Evolutionary conservation across 2,888 invertebrate genomes (phyloP).

Genomic region (Pyrrhosoma nymphula): DNA sequence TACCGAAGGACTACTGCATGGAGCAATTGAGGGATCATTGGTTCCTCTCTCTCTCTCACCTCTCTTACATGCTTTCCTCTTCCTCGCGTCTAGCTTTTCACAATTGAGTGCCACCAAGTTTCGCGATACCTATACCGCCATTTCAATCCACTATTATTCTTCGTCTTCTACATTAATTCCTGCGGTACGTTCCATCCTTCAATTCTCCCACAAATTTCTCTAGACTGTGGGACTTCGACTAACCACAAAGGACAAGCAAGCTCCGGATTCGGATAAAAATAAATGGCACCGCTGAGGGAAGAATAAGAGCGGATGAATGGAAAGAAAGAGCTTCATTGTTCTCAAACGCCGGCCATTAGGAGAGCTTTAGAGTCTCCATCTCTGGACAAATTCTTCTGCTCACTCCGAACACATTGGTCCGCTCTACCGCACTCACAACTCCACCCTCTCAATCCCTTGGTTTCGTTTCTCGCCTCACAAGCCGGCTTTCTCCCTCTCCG

Average conservation of each 20-base stretch:
- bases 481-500: background rate
- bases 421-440: background rate
- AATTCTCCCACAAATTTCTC: background rate
- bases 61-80: background rate
- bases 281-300: background rate
- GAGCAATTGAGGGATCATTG: too few relatives aligned
- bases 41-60: too few relatives aligned
- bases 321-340: background rate
- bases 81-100: background rate
- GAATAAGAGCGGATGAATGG: background rate
- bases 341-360: background rate
- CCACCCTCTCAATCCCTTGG: background rate
- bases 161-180: background rate
- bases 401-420: background rate
- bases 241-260: background rate
- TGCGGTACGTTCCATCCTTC: background rate
- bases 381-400: background rate
- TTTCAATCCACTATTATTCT: background rate
- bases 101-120: too few relatives aligned
- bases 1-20: too few relatives aligned
- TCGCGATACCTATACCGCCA: background rate
- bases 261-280: background rate
- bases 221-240: background rate
- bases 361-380: background rate
- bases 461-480: background rate